These are phyloP conservation scores for Exaiptasia diaphana DNA, from an alignment of 64 coral and sea anemone species.

Conservation along the genomic window DNA sequence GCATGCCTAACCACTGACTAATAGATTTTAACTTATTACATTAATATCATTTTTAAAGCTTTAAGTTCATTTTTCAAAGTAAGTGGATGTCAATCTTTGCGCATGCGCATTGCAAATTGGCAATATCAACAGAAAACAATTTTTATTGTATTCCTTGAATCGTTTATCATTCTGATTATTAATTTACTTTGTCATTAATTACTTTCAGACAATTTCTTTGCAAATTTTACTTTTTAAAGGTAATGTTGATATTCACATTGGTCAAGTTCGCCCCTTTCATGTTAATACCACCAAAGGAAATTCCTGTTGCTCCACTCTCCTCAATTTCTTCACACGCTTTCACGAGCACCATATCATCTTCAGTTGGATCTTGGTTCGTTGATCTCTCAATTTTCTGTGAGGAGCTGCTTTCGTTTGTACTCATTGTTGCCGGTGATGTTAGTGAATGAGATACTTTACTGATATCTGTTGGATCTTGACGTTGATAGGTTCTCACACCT, in stretches of 20 bases:
- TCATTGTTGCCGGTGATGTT: background rate
- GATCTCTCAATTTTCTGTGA: background rate
- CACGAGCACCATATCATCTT: slow-evolving; percentile 10
- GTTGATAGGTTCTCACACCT: slow-evolving; percentile 12
- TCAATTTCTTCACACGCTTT: slow-evolving; percentile 13
- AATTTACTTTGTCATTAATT: background rate
- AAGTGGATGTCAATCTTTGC: too few species aligned
- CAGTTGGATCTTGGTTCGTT: background rate
- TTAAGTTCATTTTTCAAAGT: too few species aligned
- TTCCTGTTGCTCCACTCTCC: background rate
- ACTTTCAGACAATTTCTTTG: too few species aligned
- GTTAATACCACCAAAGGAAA: background rate
- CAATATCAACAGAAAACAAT: too few species aligned
- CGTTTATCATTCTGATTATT: background rate
- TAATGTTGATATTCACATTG: background rate
- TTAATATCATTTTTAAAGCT: too few species aligned
- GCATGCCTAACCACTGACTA: too few species aligned
- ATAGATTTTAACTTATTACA: too few species aligned
- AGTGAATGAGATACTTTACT: background rate
- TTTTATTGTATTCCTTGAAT: too few species aligned
- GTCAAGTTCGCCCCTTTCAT: background rate
- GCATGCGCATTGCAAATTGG: too few species aligned
- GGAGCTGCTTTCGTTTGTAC: background rate
- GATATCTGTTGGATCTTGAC: background rate
- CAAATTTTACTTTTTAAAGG: too few species aligned